phyloP scores from a whole-genome alignment of 2,797 vertebrate species.

The Centroberyx gerrardi region DNA sequence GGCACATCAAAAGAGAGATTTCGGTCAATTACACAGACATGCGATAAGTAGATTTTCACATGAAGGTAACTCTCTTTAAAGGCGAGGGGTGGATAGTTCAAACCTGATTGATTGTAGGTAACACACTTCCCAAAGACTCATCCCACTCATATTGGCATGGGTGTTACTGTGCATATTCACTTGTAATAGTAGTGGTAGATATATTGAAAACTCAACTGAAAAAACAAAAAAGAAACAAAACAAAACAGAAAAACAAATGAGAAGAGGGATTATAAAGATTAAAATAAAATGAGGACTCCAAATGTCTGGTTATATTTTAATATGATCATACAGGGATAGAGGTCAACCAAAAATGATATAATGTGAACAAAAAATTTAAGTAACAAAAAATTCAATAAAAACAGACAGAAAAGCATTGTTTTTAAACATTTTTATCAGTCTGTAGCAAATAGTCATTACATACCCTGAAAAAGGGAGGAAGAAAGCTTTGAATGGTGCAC shows the following conservation, averaged over 20 bases:
- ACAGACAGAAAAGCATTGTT: constrained; percentile 92
- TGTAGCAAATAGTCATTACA: constrained; percentile 96
- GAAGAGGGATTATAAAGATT: constrained; percentile 82
- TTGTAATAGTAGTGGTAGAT: constrained; percentile 81
- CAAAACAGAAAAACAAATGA: constrained; percentile 62
- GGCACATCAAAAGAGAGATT: constrained; percentile 68
- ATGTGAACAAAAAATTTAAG: constrained; percentile 85
- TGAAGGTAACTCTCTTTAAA: constrained; percentile 78
- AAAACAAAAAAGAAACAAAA: constrained; percentile 48
- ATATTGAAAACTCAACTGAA: constrained; percentile 68
- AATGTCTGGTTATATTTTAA: constrained; percentile 98
- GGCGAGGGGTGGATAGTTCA: constrained; percentile 79
- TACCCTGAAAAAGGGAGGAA: constrained; percentile 86
- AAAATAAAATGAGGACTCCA: constrained; percentile 87
- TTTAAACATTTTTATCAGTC: constrained; percentile 96
- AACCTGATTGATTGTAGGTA: constrained; percentile 80
- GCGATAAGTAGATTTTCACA: constrained; percentile 66
- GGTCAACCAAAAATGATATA: constrained; percentile 92
- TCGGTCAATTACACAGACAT: constrained; percentile 70
- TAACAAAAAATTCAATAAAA: constrained; percentile 94
- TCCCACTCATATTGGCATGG: constrained; percentile 66
- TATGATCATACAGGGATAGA: constrained; percentile 96
- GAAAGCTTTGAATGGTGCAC: constrained; percentile 91
- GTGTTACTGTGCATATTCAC: constrained; percentile 85
- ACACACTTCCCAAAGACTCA: constrained; percentile 73